Evolutionary conservation across 2,113 vertebrate species (phyloP).

Genomic region (Asarcornis scutulata): DNA sequence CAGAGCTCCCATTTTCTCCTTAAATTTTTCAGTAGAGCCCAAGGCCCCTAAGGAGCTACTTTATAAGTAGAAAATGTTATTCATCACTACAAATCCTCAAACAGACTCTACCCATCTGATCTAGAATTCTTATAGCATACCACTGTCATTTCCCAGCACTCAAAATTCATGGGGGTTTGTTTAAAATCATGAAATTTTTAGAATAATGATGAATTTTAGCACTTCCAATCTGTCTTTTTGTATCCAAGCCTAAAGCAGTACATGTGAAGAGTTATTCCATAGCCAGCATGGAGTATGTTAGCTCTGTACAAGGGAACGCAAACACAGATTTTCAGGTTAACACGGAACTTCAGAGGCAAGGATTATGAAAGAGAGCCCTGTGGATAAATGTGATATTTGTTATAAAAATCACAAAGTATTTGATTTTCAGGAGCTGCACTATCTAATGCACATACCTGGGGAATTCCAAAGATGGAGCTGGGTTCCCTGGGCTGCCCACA

Average conservation of each 20-base stretch:
- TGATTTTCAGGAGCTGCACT: background rate
- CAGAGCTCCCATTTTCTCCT: background rate
- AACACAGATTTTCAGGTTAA: background rate
- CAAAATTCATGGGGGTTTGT: background rate
- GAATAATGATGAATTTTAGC: background rate
- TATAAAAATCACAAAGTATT: background rate
- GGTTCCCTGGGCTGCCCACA: background rate
- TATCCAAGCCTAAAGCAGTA: background rate
- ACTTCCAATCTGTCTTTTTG: background rate
- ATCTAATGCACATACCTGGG: background rate
- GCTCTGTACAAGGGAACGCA: background rate
- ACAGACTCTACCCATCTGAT: background rate
- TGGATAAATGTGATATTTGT: background rate
- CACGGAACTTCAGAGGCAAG: background rate
- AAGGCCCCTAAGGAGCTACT: background rate
- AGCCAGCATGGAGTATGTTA: background rate
- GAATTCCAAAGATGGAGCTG: background rate
- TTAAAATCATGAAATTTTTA: background rate
- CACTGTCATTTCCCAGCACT: background rate
- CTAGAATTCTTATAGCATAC: background rate
- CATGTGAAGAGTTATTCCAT: background rate
- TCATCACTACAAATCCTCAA: background rate
- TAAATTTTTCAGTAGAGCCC: background rate
- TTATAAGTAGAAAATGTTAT: background rate
- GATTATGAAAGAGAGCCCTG: background rate